Base-by-base conservation (phyloP, 2,888 invertebrate species). In the Drosophila diplacantha region DNA sequence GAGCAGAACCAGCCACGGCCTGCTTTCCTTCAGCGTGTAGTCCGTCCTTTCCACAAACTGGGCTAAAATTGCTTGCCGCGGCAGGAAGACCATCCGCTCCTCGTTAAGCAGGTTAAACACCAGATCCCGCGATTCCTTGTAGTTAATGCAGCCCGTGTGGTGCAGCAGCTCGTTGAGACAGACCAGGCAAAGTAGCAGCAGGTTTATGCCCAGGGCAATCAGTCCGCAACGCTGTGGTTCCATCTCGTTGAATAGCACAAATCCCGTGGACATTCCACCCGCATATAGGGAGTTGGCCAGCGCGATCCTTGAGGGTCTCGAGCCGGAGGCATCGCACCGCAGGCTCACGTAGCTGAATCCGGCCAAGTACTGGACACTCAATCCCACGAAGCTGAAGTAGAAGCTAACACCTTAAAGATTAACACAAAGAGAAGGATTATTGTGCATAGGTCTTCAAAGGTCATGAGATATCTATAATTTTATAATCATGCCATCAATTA, bases 71-170 rank as follows among this genome's bases (percentile, higher is more conserved):
- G 85, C 64, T 51, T 74, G 76, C 3, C 67, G 78, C 0, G 73
- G 73, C 49, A 81, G 68, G 22, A 83, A 85, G 3, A 81, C 73
- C 35, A 84, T 53, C 16, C 78, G 74, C 47, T 85, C 85, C 39
- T 85, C 86, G 50, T 85, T 85, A 22, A 85, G 64, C 16, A 85
- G 70, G 66, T 85, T 79, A 22, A 84, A 85, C n/a, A 85, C 85
- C 49, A 84, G 43, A 70, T 86, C 85, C 29, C 67, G 63, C 3
- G 85, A 85, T 50, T 76, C 56, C 59, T 85, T 86, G 46, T 86
- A 86, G 71, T 85, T 72, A 31, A 84, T 70, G 6, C 72, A 38
- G 22, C 66, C 69, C 49, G 74, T 49, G 52, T 85, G 82, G 43
- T 86, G 85, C 8, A 86, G 68, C 51, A 85, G 29, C 55, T 86